A percentile compares a stretch with the other conserved stretches of the same genome.
These are phyloP conservation scores for Sesamia inferens DNA, from an alignment of 2,888 invertebrate species.

Conservation along the genomic window DNA sequence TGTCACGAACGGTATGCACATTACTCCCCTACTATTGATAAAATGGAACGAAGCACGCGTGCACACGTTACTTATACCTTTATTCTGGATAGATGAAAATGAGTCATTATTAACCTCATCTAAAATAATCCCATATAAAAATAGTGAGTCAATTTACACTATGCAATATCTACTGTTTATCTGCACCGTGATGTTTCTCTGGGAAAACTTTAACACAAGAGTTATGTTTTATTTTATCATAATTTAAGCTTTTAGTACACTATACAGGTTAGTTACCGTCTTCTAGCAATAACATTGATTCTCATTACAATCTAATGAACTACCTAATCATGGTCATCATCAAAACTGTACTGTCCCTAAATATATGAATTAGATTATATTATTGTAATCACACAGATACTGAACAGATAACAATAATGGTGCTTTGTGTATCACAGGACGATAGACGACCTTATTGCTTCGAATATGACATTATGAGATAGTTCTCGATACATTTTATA, in stretches of 20 bases:
- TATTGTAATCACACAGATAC: slow-evolving; percentile 52
- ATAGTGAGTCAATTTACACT: slow-evolving; percentile 63
- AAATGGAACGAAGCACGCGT: slow-evolving; percentile 18
- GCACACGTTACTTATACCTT: slow-evolving; percentile 20
- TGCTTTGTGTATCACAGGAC: slow-evolving; percentile 66
- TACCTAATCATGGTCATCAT: slow-evolving; percentile 54
- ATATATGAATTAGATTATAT: slow-evolving; percentile 49
- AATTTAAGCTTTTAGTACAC: slow-evolving; percentile 46
- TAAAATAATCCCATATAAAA: slow-evolving; percentile 62
- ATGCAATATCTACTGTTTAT: slow-evolving; percentile 55
- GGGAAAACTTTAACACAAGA: slow-evolving; percentile 46
- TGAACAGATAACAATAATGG: slow-evolving; percentile 58
- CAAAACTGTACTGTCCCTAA: slow-evolving; percentile 50
- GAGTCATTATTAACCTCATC: slow-evolving; percentile 35
- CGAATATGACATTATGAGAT: slow-evolving; percentile 52
- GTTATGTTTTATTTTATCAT: slow-evolving; percentile 32
- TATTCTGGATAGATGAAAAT: slow-evolving; percentile 35
- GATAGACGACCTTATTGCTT: slow-evolving; percentile 59
- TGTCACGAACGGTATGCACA: slow-evolving; percentile 35
- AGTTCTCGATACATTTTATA: slow-evolving; percentile 46
- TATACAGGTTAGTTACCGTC: slow-evolving; percentile 37
- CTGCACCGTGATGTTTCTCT: slow-evolving; percentile 46
- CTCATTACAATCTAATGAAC: slow-evolving; percentile 54
- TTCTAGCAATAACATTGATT: slow-evolving; percentile 52
- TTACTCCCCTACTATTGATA: slow-evolving; percentile 23